Evolutionary conservation across 1,140 invertebrate genomes (phyloP), one percentile per base, ranked within the genome.

Genomic region (Mamestra configurata): DNA sequence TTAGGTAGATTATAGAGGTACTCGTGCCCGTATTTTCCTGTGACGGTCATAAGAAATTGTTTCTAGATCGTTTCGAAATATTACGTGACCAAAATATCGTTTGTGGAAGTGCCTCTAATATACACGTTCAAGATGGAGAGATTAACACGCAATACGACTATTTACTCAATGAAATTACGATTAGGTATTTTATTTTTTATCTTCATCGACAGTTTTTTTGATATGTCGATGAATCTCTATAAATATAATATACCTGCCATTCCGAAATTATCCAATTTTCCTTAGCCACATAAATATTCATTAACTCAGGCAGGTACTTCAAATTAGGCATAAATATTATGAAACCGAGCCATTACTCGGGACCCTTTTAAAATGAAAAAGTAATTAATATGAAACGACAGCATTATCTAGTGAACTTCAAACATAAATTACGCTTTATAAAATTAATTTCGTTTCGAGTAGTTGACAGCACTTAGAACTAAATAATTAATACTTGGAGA

Each of bases 71-170:
- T 83, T 81, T 82, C 77, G 27, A 84, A 80, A 81, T 81, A 77
- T 80, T 82, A 87, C 82, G 82, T 85, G 84, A 85, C 79, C 61
- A 61, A 82, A 82, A 85, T 85, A 87, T 55, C 57, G 80, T 77
- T 79, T 49, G 73, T 75, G 35, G 37, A 59, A 43, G 57, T 24
- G 24, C 20, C 18, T 55, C 72, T 70, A 82, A 80, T 51, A 64
- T 72, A 77, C 80, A 79, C 73, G 68, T 79, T 51, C 57, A 43
- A 79, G 82, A 85, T 86, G n/a, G 18, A 37, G 40, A 72, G 85
- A 89, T 88, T 87, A 84, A 79, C 88, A 90, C 89, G 89, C 89
- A 71, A 89, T 89, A 81, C 18, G 46, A 82, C 80, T 85, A 90
- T 90, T 90, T 87, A 77, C 77, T 88, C 79, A 86, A 89, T 88